Percentiles rank a stretch among this genome's conserved stretches.
Evolutionary conservation across 2,888 invertebrate species (phyloP).

Genomic region (Acrobeloides nanus): DNA sequence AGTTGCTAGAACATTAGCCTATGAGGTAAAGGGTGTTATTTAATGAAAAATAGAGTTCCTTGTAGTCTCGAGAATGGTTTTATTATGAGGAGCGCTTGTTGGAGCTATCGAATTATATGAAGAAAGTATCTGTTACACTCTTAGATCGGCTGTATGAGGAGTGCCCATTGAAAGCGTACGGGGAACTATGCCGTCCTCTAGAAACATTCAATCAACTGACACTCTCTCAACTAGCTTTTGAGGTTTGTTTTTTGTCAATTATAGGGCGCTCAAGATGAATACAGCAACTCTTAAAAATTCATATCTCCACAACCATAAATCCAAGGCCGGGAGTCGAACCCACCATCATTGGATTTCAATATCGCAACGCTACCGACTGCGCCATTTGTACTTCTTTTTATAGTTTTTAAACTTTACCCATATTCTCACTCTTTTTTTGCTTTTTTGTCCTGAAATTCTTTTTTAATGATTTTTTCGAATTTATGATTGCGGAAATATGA

Average conservation of each 20-base stretch:
- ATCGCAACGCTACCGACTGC: too few relatives aligned
- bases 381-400: too few relatives aligned
- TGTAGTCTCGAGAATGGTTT: conserved; percentile 44
- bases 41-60: not conserved
- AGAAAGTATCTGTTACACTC: conserved; percentile 25
- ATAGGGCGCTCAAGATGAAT: too few relatives aligned
- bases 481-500: not conserved
- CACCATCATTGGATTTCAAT: too few relatives aligned
- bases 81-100: conserved; percentile 42
- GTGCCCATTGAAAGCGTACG: conserved; percentile 37
- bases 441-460: too few relatives aligned
- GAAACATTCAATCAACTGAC: conserved; percentile 32
- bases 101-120: conserved; percentile 28
- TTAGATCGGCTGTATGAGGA: conserved; percentile 28
- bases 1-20: conserved; percentile 34
- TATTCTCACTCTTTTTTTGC: too few relatives aligned
- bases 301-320: too few relatives aligned
- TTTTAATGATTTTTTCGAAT: conserved; percentile 7
- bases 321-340: too few relatives aligned
- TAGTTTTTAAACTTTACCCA: too few relatives aligned
- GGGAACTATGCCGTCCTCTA: conserved; percentile 37
- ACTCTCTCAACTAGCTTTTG: conserved; percentile 44
- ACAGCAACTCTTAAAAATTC: too few relatives aligned
- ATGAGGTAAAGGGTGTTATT: conserved; percentile 21
- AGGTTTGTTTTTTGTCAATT: conserved; percentile 21